Conservation (phyloP, 1,140 invertebrate species). For the Drosophila kanapiae region DNA sequence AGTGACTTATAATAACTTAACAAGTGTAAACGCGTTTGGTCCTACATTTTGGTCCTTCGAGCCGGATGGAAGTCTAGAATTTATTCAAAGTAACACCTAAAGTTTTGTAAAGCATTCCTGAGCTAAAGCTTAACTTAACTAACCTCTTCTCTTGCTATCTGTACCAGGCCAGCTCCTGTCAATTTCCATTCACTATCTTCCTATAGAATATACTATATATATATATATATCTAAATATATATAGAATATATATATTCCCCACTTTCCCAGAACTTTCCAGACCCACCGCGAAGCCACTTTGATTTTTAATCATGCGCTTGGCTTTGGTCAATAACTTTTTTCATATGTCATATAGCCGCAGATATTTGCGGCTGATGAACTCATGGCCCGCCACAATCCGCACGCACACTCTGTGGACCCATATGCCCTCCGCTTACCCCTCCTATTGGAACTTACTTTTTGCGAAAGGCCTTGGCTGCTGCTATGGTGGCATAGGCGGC, state of each 20-base stretch:
- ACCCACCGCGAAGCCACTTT: slow-evolving; percentile 34
- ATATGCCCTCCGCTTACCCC: no score
- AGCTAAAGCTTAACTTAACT: background rate
- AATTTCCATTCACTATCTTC: background rate
- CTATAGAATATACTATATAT: background rate
- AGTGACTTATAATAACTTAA: no score
- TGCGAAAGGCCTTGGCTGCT: slow-evolving; percentile 81
- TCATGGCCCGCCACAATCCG: slow-evolving; percentile 20
- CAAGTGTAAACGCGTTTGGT: no score
- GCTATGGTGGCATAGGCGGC: slow-evolving; percentile 81
- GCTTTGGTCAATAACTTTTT: slow-evolving; percentile 58
- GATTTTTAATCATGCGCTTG: slow-evolving; percentile 59
- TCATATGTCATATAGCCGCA: slow-evolving; percentile 50
- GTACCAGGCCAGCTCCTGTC: background rate
- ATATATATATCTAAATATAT: no score
- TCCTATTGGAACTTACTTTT: slow-evolving; percentile 74
- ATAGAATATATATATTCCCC: no score
- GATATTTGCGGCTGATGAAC: slow-evolving; percentile 47
- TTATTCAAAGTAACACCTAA: background rate
- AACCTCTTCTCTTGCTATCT: background rate
- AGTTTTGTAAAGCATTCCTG: no score
- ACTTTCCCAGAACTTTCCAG: background rate
- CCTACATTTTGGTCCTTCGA: no score
- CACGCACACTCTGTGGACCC: background rate
- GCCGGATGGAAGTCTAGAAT: no score